Evolutionary conservation across 1,140 invertebrate genomes (phyloP), one percentile per base, ranked within the genome.

Genomic region (Drosophila elegans): DNA sequence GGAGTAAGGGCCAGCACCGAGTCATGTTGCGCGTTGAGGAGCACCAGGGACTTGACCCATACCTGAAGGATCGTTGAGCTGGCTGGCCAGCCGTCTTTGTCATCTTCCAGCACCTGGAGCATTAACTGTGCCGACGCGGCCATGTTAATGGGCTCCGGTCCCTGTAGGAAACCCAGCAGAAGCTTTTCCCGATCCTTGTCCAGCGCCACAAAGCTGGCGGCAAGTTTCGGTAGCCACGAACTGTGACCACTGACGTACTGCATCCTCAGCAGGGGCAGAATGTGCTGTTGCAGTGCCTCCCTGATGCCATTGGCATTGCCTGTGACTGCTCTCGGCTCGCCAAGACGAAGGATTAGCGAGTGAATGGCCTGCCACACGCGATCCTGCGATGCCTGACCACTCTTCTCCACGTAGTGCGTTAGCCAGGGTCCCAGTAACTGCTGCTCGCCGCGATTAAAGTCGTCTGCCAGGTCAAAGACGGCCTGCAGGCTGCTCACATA

Each of bases 11-110:
- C 67, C 0, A 72, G 0, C 0, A 92, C 80, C 3, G 76, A 45
- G 27, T 90, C 80, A 32, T 92, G 78, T 34, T 83, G 74, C 3
- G 90, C 69, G 6, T 64, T 80, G 5, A 92, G 51, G 3, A 90
- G 64, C 2, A 92, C 88, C 21, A 91, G 10, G 2, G 90, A 91
- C 45, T 82, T 91, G 0, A 92, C 54, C 91, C 91, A 92, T 1
- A 92, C 74, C 44, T 91, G 83, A 0, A 92, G 67, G 5, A 92
- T 62, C 0, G 76, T 57, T 3, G 74, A 39, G 53, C 41, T 32
- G 9, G 68, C 10, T 4, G 52, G 46, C 29, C 42, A 11, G 32
- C n/a, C 34, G 42, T 1, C 13, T 11, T 54, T 42, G 42, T 1
- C 13, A 11, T 54, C 45, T 21, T 64, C 52, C 3, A 92, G 49